phyloP scores from a whole-genome alignment of 2,797 vertebrate genomes.

The Parambassis ranga region DNA sequence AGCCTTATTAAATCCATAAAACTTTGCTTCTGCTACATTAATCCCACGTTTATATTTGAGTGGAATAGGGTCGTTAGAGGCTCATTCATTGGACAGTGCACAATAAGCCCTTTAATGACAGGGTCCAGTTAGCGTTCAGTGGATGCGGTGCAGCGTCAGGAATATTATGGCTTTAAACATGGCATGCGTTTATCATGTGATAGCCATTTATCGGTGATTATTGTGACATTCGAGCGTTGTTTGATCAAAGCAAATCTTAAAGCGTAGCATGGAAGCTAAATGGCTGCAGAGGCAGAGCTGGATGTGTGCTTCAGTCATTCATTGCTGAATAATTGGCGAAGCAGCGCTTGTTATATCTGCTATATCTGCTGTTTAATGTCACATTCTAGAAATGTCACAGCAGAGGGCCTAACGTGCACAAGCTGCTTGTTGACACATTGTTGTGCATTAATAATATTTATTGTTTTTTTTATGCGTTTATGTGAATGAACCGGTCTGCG shows the following conservation, averaged over 20 bases:
- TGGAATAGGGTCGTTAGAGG: neutral
- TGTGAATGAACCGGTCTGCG: neutral
- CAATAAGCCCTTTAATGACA: constrained; percentile 61
- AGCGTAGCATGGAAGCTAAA: too few relatives aligned
- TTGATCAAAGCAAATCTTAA: neutral
- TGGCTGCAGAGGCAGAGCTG: too few relatives aligned
- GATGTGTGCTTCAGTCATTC: neutral
- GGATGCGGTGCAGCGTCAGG: constrained; percentile 30
- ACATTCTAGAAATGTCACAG: constrained; percentile 36
- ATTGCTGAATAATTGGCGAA: neutral
- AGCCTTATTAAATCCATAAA: neutral
- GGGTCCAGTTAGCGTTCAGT: constrained; percentile 28
- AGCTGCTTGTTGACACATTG: constrained; percentile 8
- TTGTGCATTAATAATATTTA: neutral
- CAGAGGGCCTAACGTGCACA: neutral
- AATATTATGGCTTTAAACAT: constrained; percentile 24
- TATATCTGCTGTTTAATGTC: constrained; percentile 28
- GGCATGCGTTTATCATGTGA: neutral
- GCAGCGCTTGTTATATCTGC: neutral
- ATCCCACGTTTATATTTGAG: neutral
- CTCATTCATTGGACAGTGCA: constrained; percentile 37
- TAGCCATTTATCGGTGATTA: neutral
- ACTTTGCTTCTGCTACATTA: neutral
- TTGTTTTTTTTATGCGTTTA: neutral
- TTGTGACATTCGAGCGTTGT: neutral